phyloP scores from a whole-genome alignment of 2,797 vertebrate genomes.

The Neoniphon sammara region DNA sequence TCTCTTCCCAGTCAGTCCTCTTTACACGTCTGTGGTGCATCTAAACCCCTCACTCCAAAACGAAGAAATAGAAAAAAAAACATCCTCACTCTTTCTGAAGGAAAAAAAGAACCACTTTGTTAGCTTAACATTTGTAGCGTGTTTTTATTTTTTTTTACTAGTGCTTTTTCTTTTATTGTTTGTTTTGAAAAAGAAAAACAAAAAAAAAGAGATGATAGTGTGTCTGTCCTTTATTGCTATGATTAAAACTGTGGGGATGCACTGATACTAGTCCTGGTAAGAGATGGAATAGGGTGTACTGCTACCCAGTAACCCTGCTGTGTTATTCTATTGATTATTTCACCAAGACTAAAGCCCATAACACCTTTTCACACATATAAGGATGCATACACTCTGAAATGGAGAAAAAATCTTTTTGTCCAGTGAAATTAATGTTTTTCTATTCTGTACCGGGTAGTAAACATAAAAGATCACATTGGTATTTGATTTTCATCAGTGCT shows the following conservation, averaged over 20 bases:
- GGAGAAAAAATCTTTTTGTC: neutral
- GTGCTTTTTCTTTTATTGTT: conserved; percentile 56
- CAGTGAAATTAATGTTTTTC: neutral
- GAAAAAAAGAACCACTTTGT: conserved; percentile 80
- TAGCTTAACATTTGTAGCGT: conserved; percentile 78
- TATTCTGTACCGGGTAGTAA: neutral
- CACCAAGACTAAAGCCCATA: neutral
- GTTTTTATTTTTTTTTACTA: conserved; percentile 75
- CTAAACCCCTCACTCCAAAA: conserved; percentile 65
- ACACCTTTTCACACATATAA: neutral
- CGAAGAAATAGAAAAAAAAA: conserved; percentile 49
- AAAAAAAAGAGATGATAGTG: conserved; percentile 40
- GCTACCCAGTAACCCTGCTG: neutral
- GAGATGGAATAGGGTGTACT: neutral
- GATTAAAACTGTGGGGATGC: conserved; percentile 55
- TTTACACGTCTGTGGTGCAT: conserved; percentile 68
- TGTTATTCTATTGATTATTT: conserved; percentile 18
- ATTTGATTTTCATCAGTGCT: neutral
- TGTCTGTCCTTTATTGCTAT: conserved; percentile 49
- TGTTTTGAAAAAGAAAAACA: conserved; percentile 51
- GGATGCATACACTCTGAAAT: neutral
- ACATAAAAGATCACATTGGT: neutral
- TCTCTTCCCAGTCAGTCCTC: conserved; percentile 51
- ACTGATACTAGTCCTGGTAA: conserved; percentile 45
- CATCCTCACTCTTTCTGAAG: conserved; percentile 53